phyloP scores from a whole-genome alignment of 2,888 invertebrate genomes.

The Chouioia cunea region DNA sequence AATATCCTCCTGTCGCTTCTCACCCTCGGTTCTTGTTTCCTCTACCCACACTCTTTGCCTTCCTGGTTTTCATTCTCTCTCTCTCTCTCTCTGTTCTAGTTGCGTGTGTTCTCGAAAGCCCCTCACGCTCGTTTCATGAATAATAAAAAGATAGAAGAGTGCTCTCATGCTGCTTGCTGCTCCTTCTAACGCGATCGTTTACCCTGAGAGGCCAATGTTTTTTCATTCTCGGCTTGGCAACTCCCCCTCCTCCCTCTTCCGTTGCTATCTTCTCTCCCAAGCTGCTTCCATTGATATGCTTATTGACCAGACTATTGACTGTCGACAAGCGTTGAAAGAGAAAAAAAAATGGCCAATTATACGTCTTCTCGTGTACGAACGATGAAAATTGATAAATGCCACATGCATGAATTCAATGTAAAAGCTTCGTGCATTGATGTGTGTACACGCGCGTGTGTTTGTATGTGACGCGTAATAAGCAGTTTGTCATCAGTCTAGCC shows the following conservation, averaged over 20 bases:
- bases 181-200: conserved; percentile 56
- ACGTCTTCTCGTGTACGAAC: background rate
- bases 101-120: conserved; percentile 2
- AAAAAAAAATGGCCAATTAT: conserved; percentile 2
- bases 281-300: no score
- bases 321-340: background rate
- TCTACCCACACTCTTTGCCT: background rate
- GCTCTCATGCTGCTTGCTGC: conserved; percentile 35
- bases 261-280: background rate
- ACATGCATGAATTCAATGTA: no score
- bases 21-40: no score
- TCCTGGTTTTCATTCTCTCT: conserved; percentile 5
- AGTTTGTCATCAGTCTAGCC: background rate
- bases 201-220: conserved; percentile 62
- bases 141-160: conserved; percentile 64
- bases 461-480: background rate
- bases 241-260: conserved; percentile 30
- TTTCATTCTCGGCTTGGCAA: conserved; percentile 55
- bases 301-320: no score
- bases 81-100: conserved; percentile 8
- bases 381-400: background rate
- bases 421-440: no score
- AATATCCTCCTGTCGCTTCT: no score
- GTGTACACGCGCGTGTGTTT: no score
- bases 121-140: conserved; percentile 63